phyloP scores from a whole-genome alignment of 2,797 vertebrate genomes.

The Molossus alvarezi region DNA sequence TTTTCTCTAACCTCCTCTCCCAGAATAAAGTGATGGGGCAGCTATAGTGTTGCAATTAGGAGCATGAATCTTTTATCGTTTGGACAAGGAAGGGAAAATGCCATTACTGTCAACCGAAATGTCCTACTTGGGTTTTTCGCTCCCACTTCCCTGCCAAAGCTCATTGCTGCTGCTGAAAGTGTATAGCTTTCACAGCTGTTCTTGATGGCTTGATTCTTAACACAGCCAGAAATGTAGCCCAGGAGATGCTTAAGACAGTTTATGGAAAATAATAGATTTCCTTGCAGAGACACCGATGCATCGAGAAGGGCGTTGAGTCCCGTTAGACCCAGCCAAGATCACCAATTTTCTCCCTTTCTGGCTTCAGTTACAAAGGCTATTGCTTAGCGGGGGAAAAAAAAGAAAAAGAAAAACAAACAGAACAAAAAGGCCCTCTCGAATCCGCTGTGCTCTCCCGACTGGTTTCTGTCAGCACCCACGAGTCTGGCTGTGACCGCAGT shows the following conservation, averaged over 20 bases:
- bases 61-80: slow-evolving; percentile 85
- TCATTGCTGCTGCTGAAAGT: slow-evolving; percentile 76
- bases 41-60: slow-evolving; percentile 81
- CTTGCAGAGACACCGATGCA: slow-evolving; percentile 54
- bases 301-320: slow-evolving; percentile 62
- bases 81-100: slow-evolving; percentile 84
- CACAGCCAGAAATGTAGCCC: slow-evolving; percentile 83
- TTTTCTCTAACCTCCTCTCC: slow-evolving; percentile 79
- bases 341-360: slow-evolving; percentile 76
- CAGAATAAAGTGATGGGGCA: slow-evolving; percentile 81
- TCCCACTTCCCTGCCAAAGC: slow-evolving; percentile 78
- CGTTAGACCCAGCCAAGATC: slow-evolving; percentile 64
- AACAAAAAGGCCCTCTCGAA: slow-evolving; percentile 70
- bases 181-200: slow-evolving; percentile 68
- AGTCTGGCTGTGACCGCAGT: slow-evolving; percentile 66
- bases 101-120: slow-evolving; percentile 84
- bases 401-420: not conserved
- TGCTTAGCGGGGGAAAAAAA: not conserved
- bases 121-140: slow-evolving; percentile 83
- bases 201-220: slow-evolving; percentile 69
- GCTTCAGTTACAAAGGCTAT: slow-evolving; percentile 74
- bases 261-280: slow-evolving; percentile 81
- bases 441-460: slow-evolving; percentile 68
- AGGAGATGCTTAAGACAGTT: slow-evolving; percentile 73
- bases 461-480: slow-evolving; percentile 74